Evolutionary conservation across 2,888 invertebrate species (phyloP).

Genomic region (Acronicta alni): DNA sequence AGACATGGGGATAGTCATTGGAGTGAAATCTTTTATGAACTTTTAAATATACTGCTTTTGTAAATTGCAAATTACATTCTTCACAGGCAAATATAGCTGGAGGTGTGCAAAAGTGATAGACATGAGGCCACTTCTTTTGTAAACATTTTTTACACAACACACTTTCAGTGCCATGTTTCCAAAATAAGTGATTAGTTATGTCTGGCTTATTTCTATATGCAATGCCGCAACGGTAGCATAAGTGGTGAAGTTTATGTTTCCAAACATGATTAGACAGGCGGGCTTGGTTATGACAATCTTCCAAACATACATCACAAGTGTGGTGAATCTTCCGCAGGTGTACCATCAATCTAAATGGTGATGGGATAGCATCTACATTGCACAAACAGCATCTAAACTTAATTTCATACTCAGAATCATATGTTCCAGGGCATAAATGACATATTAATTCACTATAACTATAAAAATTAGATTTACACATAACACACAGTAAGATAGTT

Average conservation of each 20-base stretch:
- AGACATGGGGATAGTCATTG: slow-evolving; percentile 92
- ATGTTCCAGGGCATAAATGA: slow-evolving; percentile 95
- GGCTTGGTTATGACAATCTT: slow-evolving; percentile 94
- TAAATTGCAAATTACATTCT: slow-evolving; percentile 93
- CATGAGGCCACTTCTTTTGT: slow-evolving; percentile 97
- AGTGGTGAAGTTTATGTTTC: slow-evolving; percentile 96
- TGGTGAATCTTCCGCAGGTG: slow-evolving; percentile 95
- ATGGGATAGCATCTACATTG: slow-evolving; percentile 93
- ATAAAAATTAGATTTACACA: slow-evolving; percentile 96
- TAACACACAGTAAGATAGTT: slow-evolving; percentile 94
- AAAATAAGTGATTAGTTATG: slow-evolving; percentile 96
- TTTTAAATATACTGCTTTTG: slow-evolving; percentile 93
- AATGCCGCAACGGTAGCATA: slow-evolving; percentile 96
- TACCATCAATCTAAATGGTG: slow-evolving; percentile 96
- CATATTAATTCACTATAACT: slow-evolving; percentile 96
- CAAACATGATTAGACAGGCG: slow-evolving; percentile 96
- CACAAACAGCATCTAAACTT: slow-evolving; percentile 95
- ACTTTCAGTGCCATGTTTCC: slow-evolving; percentile 98
- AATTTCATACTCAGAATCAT: slow-evolving; percentile 91
- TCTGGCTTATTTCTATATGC: slow-evolving; percentile 96
- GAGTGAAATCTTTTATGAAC: slow-evolving; percentile 95
- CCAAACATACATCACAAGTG: slow-evolving; percentile 96
- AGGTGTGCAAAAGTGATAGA: slow-evolving; percentile 96
- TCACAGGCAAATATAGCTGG: slow-evolving; percentile 94
- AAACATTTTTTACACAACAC: slow-evolving; percentile 95